Percentiles rank a stretch among this genome's conserved stretches.
Conservation (phyloP, 2,888 invertebrate genomes). For the Cosmia trapezina region DNA sequence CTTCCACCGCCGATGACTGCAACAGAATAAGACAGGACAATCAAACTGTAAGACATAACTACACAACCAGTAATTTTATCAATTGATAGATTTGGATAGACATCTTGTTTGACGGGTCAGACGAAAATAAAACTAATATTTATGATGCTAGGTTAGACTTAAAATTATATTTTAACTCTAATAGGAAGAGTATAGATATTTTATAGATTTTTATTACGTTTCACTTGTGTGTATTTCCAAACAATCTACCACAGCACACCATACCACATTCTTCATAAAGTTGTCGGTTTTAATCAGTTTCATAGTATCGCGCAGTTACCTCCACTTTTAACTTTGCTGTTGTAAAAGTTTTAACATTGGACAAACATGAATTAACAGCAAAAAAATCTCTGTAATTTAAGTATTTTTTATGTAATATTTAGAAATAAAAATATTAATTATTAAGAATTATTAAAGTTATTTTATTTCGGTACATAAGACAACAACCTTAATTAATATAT, state of each 20-base stretch:
- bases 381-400: constrained; percentile 70
- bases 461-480: constrained; percentile 60
- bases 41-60: constrained; percentile 48
- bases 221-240: constrained; percentile 28
- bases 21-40: constrained; percentile 54
- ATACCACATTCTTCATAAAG: constrained; percentile 11
- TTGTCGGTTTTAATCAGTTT: constrained; percentile 26
- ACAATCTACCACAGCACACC: constrained; percentile 17
- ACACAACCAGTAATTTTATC: constrained; percentile 48
- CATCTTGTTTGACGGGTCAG: constrained; percentile 50
- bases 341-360: constrained; percentile 46
- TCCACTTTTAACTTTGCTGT: constrained; percentile 47
- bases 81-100: constrained; percentile 46
- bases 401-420: constrained; percentile 80
- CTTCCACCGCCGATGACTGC: constrained; percentile 54
- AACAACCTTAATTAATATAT: constrained; percentile 36
- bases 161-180: constrained; percentile 55
- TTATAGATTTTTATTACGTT: constrained; percentile 43
- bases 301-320: constrained; percentile 23
- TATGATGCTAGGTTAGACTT: constrained; percentile 59
- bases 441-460: constrained; percentile 64
- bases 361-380: constrained; percentile 41
- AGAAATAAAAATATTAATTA: constrained; percentile 76
- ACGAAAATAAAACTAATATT: constrained; percentile 56
- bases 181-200: constrained; percentile 33